A percentile compares a stretch with the other conserved stretches of the same genome.
phyloP scores from a whole-genome alignment of 2,888 invertebrate species.

The Ichneumon xanthorius region DNA sequence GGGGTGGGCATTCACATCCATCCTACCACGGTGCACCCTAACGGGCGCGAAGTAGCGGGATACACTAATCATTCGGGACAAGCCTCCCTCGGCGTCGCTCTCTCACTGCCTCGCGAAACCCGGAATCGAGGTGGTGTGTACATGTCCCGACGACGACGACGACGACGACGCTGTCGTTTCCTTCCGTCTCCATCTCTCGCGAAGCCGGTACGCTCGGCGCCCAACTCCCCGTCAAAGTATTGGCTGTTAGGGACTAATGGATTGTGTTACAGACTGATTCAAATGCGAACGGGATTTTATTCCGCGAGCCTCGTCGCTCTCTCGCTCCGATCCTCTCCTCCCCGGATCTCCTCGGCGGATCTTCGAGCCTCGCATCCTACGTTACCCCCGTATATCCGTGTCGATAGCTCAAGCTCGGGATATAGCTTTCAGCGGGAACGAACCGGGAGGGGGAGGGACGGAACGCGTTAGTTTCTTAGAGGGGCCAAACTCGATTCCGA shows the following conservation, averaged over 20 bases:
- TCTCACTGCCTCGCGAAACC: slow-evolving; percentile 58
- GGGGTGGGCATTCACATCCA: neutral
- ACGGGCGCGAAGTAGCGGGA: slow-evolving; percentile 58
- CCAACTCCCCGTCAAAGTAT: slow-evolving; percentile 75
- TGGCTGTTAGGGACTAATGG: slow-evolving; percentile 84
- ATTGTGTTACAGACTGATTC: slow-evolving; percentile 84
- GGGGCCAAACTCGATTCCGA: slow-evolving; percentile 81
- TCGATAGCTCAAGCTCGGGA: slow-evolving; percentile 75
- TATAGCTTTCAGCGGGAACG: slow-evolving; percentile 74
- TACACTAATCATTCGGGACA: slow-evolving; percentile 80
- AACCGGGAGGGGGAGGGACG: slow-evolving; percentile 51
- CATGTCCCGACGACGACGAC: slow-evolving; percentile 7
- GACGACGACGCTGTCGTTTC: slow-evolving; percentile 42
- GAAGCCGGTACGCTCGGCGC: slow-evolving; percentile 44
- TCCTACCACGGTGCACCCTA: neutral
- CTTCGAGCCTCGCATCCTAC: slow-evolving; percentile 10
- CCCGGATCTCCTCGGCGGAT: neutral
- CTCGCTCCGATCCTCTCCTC: slow-evolving; percentile 13
- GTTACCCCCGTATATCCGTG: slow-evolving; percentile 66
- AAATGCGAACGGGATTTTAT: slow-evolving; percentile 84
- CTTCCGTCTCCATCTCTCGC: slow-evolving; percentile 61
- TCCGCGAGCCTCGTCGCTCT: slow-evolving; percentile 65
- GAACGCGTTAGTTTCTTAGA: slow-evolving; percentile 75
- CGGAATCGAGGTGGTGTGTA: slow-evolving; percentile 21
- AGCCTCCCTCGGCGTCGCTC: slow-evolving; percentile 65